These are phyloP conservation scores for Silurus lanzhouensis DNA, from an alignment of 2,797 vertebrate genomes.

Conservation along the genomic window DNA sequence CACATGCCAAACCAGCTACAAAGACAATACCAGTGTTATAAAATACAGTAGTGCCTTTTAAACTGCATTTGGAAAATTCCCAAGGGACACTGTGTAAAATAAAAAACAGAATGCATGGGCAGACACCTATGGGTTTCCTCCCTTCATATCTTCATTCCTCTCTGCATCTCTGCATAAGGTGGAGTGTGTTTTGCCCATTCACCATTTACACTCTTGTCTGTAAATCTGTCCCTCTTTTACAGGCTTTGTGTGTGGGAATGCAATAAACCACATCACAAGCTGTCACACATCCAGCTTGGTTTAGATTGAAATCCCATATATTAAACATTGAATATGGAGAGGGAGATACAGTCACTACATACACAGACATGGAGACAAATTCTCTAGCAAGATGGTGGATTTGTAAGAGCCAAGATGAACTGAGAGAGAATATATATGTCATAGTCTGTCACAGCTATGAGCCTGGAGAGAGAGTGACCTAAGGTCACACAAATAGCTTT, in stretches of 20 bases:
- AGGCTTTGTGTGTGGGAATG: slow-evolving; percentile 61
- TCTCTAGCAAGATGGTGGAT: slow-evolving; percentile 1
- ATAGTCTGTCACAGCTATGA: background rate
- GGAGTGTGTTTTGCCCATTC: slow-evolving; percentile 48
- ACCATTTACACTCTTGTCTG: slow-evolving; percentile 42
- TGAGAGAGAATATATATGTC: slow-evolving; percentile 3
- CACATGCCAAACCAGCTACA: slow-evolving; percentile 72
- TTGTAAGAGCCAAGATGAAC: slow-evolving; percentile 11
- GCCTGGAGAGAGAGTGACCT: background rate
- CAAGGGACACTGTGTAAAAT: background rate
- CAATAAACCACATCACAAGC: slow-evolving; percentile 61
- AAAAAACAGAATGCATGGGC: too few relatives aligned
- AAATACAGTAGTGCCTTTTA: background rate
- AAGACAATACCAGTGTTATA: slow-evolving; percentile 74
- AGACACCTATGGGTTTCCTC: too few relatives aligned
- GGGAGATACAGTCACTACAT: slow-evolving; percentile 49
- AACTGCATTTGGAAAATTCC: background rate
- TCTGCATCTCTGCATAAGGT: slow-evolving; percentile 2
- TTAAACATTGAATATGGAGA: slow-evolving; percentile 51
- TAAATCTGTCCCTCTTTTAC: slow-evolving; percentile 62
- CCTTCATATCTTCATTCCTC: too few relatives aligned
- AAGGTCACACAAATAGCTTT: background rate
- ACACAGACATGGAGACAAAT: slow-evolving; percentile 24
- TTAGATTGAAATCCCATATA: slow-evolving; percentile 48
- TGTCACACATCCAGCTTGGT: slow-evolving; percentile 50